Evolutionary conservation across 1,140 invertebrate species (phyloP).

Genomic region (Coptotermes formosanus): DNA sequence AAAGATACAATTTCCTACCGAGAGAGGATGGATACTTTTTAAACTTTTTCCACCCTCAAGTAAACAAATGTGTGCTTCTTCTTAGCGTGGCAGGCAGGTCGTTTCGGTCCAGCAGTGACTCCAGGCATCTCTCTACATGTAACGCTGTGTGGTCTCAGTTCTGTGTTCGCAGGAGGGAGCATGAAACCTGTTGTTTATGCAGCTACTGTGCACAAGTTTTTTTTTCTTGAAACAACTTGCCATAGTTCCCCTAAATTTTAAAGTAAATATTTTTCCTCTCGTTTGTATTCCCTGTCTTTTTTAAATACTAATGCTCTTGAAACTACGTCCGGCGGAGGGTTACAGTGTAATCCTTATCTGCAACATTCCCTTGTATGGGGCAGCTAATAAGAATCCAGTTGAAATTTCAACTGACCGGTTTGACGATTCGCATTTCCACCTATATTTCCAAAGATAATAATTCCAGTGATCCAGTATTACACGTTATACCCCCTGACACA

Average conservation of each 20-base stretch:
- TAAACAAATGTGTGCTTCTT: slow-evolving; percentile 8
- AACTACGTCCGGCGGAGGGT: too few relatives aligned
- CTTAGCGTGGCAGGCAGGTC: neutral
- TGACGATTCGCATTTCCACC: too few relatives aligned
- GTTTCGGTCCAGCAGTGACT: neutral
- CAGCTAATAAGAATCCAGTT: too few relatives aligned
- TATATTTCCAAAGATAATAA: too few relatives aligned
- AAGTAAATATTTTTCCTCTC: neutral
- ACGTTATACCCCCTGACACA: too few relatives aligned
- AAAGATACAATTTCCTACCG: neutral
- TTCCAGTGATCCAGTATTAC: too few relatives aligned
- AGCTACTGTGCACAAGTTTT: neutral
- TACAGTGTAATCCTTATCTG: too few relatives aligned
- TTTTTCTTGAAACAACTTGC: neutral
- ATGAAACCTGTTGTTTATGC: slow-evolving; percentile 5
- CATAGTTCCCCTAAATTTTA: neutral
- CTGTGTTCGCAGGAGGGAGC: neutral
- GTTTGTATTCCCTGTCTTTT: neutral
- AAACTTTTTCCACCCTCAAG: slow-evolving; percentile 18
- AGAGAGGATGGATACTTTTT: neutral
- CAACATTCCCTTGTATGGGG: too few relatives aligned
- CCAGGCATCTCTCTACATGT: neutral
- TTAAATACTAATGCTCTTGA: neutral
- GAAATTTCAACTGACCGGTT: too few relatives aligned
- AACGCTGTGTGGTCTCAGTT: neutral